Base-by-base conservation (phyloP, 1,140 invertebrate genomes). In the Diprion similis region DNA sequence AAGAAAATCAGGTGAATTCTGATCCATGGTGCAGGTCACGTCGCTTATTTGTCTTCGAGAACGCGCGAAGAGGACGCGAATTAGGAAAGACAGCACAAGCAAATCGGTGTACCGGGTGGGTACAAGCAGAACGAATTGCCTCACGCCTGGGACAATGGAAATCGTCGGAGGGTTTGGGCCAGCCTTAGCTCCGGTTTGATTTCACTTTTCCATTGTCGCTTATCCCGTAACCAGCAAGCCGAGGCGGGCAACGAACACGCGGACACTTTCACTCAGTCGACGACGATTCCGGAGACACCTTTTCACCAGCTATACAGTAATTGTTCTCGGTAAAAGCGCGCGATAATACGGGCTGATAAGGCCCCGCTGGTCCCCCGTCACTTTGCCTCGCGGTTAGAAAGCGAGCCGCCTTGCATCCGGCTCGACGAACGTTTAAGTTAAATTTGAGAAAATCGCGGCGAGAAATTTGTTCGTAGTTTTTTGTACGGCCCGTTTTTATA, bases 341-440 rank as follows among this genome's bases (percentile, higher is more conserved):
- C 51, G 51, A 59, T 59, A 59, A 11, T 59, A 17, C 51, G 51
- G 51, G 51, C 51, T 8, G 51, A 59, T 59, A 59, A 59, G 51
- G n/a, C 51, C 51, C 51, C 4, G 4, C 9, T 59, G 11, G 11
- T 4, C 51, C 51, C n/a, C 51, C 51, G 11, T 59, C 51, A 17
- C n/a, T 59, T 17, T 9, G n/a, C 82, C 70, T 67, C 77, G 65
- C 77, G 79, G 81, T 85, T 85, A 84, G 84, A 86, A 86, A 85
- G 81, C 79, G 76, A 78, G 78, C 19, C 70, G 66, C 47, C 66
- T 71, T 48, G 74, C 77, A 70, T 72, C 66, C 72, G 67, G 67
- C 66, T 81, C n/a, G 11, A 59, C 51, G n/a, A 13, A 6, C n/a
- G 11, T 59, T 17, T 9, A 8, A 8, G n/a, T 17, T 59, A 59